Conservation (phyloP, 2,797 vertebrate species). For the Arvicola amphibius region DNA sequence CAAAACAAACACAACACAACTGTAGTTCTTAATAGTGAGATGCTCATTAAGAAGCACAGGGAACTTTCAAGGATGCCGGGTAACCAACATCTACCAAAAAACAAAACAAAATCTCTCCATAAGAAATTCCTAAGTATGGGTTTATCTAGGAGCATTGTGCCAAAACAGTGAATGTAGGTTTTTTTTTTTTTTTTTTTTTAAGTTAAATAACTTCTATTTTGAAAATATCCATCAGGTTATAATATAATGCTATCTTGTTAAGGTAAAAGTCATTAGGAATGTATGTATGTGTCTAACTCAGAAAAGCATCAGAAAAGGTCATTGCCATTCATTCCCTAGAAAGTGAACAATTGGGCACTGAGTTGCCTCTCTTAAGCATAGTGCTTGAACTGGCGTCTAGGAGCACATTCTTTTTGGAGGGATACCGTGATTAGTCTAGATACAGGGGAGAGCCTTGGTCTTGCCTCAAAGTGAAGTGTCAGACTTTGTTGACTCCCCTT, state of each 20-base stretch:
- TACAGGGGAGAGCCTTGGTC: too few species aligned
- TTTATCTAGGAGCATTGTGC: background rate
- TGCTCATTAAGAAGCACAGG: background rate
- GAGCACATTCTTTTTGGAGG: too few species aligned
- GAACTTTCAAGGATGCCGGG: background rate
- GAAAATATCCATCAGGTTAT: background rate
- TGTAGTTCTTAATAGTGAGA: background rate
- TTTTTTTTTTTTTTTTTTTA: background rate
- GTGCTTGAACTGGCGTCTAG: too few species aligned
- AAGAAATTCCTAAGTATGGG: background rate
- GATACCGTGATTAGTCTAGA: too few species aligned
- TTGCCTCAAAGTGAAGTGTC: too few species aligned
- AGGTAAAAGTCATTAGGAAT: background rate
- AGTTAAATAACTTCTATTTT: slow-evolving; percentile 24
- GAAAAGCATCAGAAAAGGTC: background rate
- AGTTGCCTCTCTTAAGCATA: background rate
- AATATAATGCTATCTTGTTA: background rate
- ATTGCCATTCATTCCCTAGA: slow-evolving; percentile 6
- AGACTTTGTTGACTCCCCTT: too few species aligned
- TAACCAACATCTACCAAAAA: background rate
- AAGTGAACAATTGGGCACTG: slow-evolving; percentile 1
- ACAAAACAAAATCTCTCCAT: background rate
- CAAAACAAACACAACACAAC: background rate
- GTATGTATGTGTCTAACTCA: slow-evolving; percentile 1
- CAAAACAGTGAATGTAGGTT: background rate